Evolutionary conservation across 1,140 invertebrate species (phyloP).

Genomic region (Drosophila serrata): DNA sequence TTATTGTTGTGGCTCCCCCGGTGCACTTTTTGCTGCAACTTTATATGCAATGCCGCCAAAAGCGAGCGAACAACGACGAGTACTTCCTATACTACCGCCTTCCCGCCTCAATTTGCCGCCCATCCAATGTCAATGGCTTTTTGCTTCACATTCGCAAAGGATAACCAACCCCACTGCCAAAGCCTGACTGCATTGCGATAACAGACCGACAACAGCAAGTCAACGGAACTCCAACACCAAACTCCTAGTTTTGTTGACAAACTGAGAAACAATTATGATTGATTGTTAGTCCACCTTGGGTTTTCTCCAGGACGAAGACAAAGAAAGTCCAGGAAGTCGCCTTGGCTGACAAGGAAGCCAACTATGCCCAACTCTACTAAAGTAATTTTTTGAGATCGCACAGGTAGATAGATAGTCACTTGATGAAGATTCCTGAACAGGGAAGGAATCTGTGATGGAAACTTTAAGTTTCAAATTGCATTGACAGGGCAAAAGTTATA

Average conservation of each 20-base stretch:
- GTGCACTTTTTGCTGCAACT: slow-evolving; percentile 69
- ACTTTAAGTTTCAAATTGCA: slow-evolving; percentile 33
- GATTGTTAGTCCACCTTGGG: slow-evolving; percentile 59
- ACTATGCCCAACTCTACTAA: slow-evolving; percentile 1
- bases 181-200: slow-evolving; percentile 67
- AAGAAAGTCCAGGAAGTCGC: slow-evolving; percentile 34
- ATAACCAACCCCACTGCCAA: slow-evolving; percentile 2
- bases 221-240: slow-evolving; percentile 53
- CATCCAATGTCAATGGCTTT: slow-evolving; percentile 66
- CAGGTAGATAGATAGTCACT: slow-evolving; percentile 18
- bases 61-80: slow-evolving; percentile 31
- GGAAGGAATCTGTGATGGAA: slow-evolving; percentile 20
- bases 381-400: slow-evolving; percentile 31
- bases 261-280: slow-evolving; percentile 82
- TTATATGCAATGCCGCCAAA: slow-evolving; percentile 60
- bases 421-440: slow-evolving; percentile 22
- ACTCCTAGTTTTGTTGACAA: slow-evolving; percentile 72
- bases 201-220: slow-evolving; percentile 56
- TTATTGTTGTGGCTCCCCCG: slow-evolving; percentile 59
- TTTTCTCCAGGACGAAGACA: slow-evolving; percentile 3
- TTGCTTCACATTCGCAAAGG: slow-evolving; percentile 49
- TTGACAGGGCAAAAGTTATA: slow-evolving; percentile 9
- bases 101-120: slow-evolving; percentile 7
- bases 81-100: slow-evolving; percentile 18
- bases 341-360: slow-evolving; percentile 28